Evolutionary conservation across 2,888 invertebrate species (phyloP), one percentile per base, ranked within the genome.

Genomic region (Drosophila limbata): DNA sequence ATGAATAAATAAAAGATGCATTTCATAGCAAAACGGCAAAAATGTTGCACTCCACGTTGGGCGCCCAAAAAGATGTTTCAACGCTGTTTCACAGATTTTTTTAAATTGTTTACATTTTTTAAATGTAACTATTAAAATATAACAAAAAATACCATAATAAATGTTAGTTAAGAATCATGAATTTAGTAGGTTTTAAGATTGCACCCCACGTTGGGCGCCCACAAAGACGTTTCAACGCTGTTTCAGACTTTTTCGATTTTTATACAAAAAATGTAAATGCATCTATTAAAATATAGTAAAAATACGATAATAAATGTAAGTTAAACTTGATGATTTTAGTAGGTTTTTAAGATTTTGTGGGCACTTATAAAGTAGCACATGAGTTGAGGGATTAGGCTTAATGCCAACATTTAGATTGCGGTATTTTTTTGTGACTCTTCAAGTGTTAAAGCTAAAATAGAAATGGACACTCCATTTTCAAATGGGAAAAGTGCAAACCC

Each of bases 401-500:
- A 25, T 25, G 19, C 2, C 10, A 25, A 19, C 35, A n/a, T n/a
- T 35, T 25, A n/a, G 9, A 37, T 15, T 52, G 2, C 37, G 33
- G 8, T 2, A n/a, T 33, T 64, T 10, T 17, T 28, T 28, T 28
- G 28, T 47, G 19, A 11, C 37, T 13, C 21, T 42, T 31, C 42
- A 69, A 70, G 62, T 69, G 70, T 51, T 61, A 4, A 45, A 25
- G 15, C 10, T 10, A 10, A 37, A 44, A 31, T 28, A 40, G 39
- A 39, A 52, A 45, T 37, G 33, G 28, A 56, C 33, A 33, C 35
- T 17, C 3, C 44, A 28, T 17, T 17, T 33, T 31, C 25, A 10
- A 25, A 6, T 2, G n/a, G 11, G 28, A 37, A 21, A 56, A 45
- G 39, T 47, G 52, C 57, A 44, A 42, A 42, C 35, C 45, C 51